phyloP scores from a whole-genome alignment of 2,797 vertebrate genomes.

The Choloepus didactylus region DNA sequence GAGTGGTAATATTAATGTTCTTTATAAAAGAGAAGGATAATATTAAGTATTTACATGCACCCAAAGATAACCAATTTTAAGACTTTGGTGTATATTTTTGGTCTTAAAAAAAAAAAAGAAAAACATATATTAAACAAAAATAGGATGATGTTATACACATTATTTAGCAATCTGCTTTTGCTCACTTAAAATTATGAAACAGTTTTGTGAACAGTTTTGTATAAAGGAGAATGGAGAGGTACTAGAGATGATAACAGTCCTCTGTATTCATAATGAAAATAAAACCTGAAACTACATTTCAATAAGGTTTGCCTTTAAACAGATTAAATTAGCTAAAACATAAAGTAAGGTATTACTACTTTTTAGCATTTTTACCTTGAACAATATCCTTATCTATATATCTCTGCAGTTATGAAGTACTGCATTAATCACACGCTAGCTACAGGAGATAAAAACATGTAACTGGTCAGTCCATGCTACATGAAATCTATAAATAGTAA shows the following conservation, averaged over 20 bases:
- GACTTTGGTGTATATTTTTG: not conserved
- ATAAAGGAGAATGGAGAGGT: not conserved
- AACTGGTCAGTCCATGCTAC: conserved; percentile 9
- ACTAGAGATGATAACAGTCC: not conserved
- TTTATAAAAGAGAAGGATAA: conserved; percentile 23
- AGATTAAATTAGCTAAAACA: conserved; percentile 30
- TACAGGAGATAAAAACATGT: conserved; percentile 3
- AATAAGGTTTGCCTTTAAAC: not conserved
- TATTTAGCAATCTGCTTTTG: conserved; percentile 34
- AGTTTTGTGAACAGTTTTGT: not conserved
- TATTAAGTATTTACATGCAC: not conserved
- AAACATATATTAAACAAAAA: not conserved
- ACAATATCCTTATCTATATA: conserved; percentile 16
- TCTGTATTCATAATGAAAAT: conserved; percentile 39
- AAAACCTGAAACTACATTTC: not conserved
- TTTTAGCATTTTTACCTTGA: conserved; percentile 39
- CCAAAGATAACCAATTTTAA: not conserved
- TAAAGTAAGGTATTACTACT: not conserved
- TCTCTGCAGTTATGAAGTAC: conserved; percentile 34
- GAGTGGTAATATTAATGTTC: conserved; percentile 42
- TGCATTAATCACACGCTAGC: not conserved
- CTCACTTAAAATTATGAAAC: conserved; percentile 56
- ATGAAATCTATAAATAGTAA: conserved; percentile 23
- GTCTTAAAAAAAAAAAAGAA: not conserved
- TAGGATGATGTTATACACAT: not conserved